Percentiles rank a stretch among this genome's conserved stretches.
phyloP scores from a whole-genome alignment of 2,797 vertebrate species.

The Centroberyx gerrardi region DNA sequence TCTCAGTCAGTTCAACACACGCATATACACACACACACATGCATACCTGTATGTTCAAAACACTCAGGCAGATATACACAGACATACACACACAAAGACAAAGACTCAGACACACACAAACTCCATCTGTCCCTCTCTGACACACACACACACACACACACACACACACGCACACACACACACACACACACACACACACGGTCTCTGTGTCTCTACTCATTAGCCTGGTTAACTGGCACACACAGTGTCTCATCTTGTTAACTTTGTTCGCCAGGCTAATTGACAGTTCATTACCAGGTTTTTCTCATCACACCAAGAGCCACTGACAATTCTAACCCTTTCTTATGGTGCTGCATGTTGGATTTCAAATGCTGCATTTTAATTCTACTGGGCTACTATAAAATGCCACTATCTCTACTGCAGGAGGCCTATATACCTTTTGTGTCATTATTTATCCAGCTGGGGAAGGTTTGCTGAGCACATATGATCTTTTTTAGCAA shows the following conservation, averaged over 20 bases:
- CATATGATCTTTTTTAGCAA: not conserved
- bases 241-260: constrained; percentile 57
- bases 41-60: constrained; percentile 23
- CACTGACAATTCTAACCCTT: constrained; percentile 42
- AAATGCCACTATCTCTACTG: not conserved
- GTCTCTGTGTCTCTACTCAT: not conserved
- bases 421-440: not conserved
- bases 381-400: constrained; percentile 15
- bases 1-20: constrained; percentile 6
- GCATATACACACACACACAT: not conserved
- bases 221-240: not conserved
- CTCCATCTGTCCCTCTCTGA: not conserved
- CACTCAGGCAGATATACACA: not conserved
- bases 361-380: constrained; percentile 33
- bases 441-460: not conserved
- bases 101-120: constrained; percentile 32
- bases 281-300: constrained; percentile 75
- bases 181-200: not conserved
- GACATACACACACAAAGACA: not conserved
- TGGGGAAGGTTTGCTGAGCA: not conserved
- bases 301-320: constrained; percentile 44
- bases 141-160: constrained; percentile 32
- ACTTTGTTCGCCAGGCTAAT: constrained; percentile 63
- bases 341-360: constrained; percentile 12
- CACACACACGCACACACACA: constrained; percentile 4